Evolutionary conservation across 1,140 invertebrate species (phyloP).

Genomic region (Chironomus striatipennis): DNA sequence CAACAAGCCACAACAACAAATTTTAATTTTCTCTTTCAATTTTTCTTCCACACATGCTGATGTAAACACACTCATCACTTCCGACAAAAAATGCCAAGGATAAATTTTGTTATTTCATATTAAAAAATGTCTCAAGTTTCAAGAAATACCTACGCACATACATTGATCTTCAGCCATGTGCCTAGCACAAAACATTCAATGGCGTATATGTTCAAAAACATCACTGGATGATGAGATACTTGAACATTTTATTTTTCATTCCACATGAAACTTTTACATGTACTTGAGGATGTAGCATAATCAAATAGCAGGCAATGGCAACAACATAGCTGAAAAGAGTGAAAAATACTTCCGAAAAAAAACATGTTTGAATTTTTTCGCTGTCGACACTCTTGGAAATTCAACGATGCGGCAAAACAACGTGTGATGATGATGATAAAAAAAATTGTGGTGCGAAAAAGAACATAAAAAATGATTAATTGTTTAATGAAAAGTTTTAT

Average conservation of each 20-base stretch:
- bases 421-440: neutral
- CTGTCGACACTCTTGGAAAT: neutral
- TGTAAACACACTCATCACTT: neutral
- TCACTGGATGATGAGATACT: neutral
- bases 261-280: neutral
- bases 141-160: neutral
- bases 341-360: neutral
- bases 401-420: neutral
- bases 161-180: neutral
- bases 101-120: neutral
- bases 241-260: neutral
- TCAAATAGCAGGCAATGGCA: too few species aligned
- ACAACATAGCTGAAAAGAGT: too few species aligned
- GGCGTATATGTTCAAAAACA: neutral
- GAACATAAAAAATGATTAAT: constrained; percentile 15
- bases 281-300: too few species aligned
- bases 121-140: neutral
- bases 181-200: too few species aligned
- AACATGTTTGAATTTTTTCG: constrained; percentile 3
- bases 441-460: neutral
- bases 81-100: neutral
- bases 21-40: too few species aligned
- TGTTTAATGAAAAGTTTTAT: constrained; percentile 1
- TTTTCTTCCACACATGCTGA: too few species aligned
- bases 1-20: too few species aligned